A percentile compares a stretch with the other conserved stretches of the same genome.
Conservation (phyloP, 64 coral and sea anemone species). For the Montipora sp. region DNA sequence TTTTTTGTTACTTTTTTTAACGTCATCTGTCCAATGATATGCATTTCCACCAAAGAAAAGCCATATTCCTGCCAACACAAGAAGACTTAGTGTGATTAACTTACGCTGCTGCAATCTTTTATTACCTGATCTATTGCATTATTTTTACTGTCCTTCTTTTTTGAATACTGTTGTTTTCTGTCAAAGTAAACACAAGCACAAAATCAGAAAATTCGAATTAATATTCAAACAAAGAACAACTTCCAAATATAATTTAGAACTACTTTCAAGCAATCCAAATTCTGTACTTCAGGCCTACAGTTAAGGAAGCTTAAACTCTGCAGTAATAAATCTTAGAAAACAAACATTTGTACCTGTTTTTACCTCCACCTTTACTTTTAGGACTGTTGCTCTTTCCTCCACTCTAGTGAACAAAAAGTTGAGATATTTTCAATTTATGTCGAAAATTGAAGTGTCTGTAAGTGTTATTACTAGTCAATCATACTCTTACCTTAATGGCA, state of each 20-base stretch:
- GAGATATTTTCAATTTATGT: not conserved
- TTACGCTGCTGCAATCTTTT: not conserved
- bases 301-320: no score
- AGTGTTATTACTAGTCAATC: no score
- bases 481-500: conserved; percentile 81
- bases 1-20: not conserved
- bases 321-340: not conserved
- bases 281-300: no score
- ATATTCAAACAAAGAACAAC: no score
- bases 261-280: no score
- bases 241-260: no score
- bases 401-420: not conserved
- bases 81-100: no score
- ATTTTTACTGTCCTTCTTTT: conserved; percentile 59
- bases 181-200: not conserved
- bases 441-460: no score
- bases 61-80: no score
- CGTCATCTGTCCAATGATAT: not conserved
- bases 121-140: conserved; percentile 14
- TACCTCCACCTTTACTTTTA: conserved; percentile 45
- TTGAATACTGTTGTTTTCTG: conserved; percentile 35
- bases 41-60: not conserved
- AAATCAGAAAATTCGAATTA: not conserved
- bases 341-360: conserved; percentile 36
- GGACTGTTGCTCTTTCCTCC: conserved; percentile 53